Percentiles rank a stretch among this genome's conserved stretches.
Evolutionary conservation across 2,113 vertebrate genomes (phyloP).

Genomic region (Orcinus orca): DNA sequence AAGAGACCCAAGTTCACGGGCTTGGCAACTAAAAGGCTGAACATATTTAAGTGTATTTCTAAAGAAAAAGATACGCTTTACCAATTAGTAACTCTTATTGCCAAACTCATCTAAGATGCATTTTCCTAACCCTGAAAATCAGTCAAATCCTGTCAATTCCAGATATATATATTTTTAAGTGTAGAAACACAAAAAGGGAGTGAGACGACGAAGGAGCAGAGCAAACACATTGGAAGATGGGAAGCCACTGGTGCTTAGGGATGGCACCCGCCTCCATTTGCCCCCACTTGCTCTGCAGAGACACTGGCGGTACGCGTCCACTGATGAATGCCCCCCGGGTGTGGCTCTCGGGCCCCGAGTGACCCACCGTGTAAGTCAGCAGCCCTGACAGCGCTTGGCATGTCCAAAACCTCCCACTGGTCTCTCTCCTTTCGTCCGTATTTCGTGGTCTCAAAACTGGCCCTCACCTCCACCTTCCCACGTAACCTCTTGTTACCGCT

Average conservation of each 20-base stretch:
- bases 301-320: accelerated
- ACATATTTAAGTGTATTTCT: background rate
- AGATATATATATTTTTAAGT: background rate
- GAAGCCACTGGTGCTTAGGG: background rate
- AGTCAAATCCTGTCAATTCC: background rate
- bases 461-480: background rate
- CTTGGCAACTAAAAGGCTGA: background rate
- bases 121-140: background rate
- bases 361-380: background rate
- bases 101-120: background rate
- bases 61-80: background rate
- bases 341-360: background rate
- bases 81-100: background rate
- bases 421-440: background rate
- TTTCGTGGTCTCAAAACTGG: background rate
- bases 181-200: background rate
- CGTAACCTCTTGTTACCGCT: background rate
- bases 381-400: background rate
- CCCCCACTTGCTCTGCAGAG: background rate
- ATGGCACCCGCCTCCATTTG: background rate
- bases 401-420: background rate
- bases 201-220: background rate
- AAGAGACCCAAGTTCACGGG: background rate
- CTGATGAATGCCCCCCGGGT: accelerated
- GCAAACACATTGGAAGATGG: accelerated